Percentiles rank a stretch among this genome's conserved stretches.
Evolutionary conservation across 2,888 invertebrate species (phyloP).

Genomic region (Portevinia maculata): DNA sequence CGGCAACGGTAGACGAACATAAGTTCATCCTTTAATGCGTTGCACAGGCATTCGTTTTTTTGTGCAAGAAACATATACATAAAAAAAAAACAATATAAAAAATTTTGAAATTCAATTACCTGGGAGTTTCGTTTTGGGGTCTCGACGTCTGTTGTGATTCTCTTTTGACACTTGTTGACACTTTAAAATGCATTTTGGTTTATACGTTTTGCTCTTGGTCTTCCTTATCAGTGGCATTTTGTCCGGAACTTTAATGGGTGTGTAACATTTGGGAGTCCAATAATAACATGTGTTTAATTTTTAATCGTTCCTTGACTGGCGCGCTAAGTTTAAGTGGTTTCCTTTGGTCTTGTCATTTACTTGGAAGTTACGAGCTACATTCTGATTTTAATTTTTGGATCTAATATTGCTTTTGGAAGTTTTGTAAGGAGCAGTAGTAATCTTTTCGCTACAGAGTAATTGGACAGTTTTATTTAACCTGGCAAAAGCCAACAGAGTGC

Average conservation of each 20-base stretch:
- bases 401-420: neutral
- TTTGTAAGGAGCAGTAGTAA: too few relatives aligned
- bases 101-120: slow-evolving; percentile 1
- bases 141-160: slow-evolving; percentile 44
- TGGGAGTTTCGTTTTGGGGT: slow-evolving; percentile 2
- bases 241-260: slow-evolving; percentile 33
- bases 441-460: too few relatives aligned
- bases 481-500: too few relatives aligned
- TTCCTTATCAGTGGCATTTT: slow-evolving; percentile 58
- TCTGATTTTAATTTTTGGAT: neutral
- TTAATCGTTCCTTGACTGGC: slow-evolving; percentile 50
- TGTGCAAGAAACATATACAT: neutral
- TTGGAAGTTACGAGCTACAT: neutral
- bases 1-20: slow-evolving; percentile 31
- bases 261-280: slow-evolving; percentile 31
- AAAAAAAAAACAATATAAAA: neutral
- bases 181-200: slow-evolving; percentile 45
- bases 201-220: slow-evolving; percentile 1
- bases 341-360: slow-evolving; percentile 5
- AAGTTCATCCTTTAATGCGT: slow-evolving; percentile 68
- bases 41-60: slow-evolving; percentile 45
- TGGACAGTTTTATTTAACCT: too few relatives aligned
- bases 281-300: slow-evolving; percentile 66
- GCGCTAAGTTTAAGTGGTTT: slow-evolving; percentile 25
- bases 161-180: slow-evolving; percentile 68